A percentile compares a stretch with the other conserved stretches of the same genome.
Evolutionary conservation across 2,888 invertebrate genomes (phyloP).

Genomic region (Epirrhoe tristata): DNA sequence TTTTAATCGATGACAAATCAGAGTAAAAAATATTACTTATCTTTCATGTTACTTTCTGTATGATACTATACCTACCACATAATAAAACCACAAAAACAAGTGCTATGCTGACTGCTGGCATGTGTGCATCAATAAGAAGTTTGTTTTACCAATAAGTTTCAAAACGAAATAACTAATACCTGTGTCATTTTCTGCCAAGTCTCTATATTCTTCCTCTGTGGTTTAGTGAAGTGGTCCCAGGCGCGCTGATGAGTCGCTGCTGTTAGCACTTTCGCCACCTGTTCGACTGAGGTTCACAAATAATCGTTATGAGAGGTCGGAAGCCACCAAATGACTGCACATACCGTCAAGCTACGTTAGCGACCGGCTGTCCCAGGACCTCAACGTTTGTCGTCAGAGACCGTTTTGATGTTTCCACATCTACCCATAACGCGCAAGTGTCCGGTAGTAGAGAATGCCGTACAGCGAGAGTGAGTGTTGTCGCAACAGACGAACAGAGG

Average conservation of each 20-base stretch:
- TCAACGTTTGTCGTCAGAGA: slow-evolving; percentile 48
- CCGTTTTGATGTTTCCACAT: slow-evolving; percentile 48
- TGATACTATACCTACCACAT: neutral
- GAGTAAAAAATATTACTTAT: neutral
- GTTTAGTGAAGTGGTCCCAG: slow-evolving; percentile 99
- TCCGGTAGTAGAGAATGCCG: slow-evolving; percentile 37
- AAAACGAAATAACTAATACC: slow-evolving; percentile 83
- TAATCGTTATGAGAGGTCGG: slow-evolving; percentile 69
- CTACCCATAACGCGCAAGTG: slow-evolving; percentile 53
- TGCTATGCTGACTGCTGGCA: slow-evolving; percentile 21
- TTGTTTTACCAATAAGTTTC: slow-evolving; percentile 12
- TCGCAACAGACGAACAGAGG: slow-evolving; percentile 39
- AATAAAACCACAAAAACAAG: slow-evolving; percentile 6
- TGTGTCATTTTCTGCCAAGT: slow-evolving; percentile 98
- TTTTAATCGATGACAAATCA: slow-evolving; percentile 3
- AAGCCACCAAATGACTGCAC: slow-evolving; percentile 63
- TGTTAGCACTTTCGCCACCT: slow-evolving; percentile 99
- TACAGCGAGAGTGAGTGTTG: slow-evolving; percentile 29
- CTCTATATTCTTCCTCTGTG: slow-evolving; percentile 99
- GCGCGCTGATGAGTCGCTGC: slow-evolving; percentile 98
- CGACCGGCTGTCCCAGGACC: slow-evolving; percentile 63
- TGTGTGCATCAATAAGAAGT: slow-evolving; percentile 21
- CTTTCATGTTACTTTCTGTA: neutral
- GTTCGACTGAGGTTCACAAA: slow-evolving; percentile 93
- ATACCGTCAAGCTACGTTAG: slow-evolving; percentile 70